Base-by-base conservation (phyloP, 1,140 invertebrate species). In the Oryzaephilus surinamensis region DNA sequence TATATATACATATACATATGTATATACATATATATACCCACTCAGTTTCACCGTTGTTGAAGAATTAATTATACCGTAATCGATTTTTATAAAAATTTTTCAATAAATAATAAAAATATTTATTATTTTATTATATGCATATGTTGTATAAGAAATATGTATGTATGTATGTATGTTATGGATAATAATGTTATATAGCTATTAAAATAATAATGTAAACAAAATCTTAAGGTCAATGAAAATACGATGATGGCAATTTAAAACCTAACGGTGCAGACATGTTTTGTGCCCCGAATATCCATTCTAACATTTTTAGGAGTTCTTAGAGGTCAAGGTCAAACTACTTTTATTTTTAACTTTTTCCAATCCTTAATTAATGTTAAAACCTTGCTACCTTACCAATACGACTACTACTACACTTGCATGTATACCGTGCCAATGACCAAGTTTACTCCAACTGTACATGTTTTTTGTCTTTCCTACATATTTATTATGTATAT, bases 271-370 rank as follows among this genome's bases (percentile, higher is more conserved):
- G 49, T 48, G 47, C 47, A 43, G 28, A 26, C 33, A 27, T 21
- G 17, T 20, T 33, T 17, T 38, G 42, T 38, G 36, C 41, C 41
- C 46, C 43, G 46, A 48, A 48, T 47, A 44, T 34, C 39, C 48
- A 48, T 51, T 44, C 42, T 44, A 44, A 38, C 45, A 47, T 51
- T 51, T 51, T 51, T 42, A 44, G 43, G 48, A 48, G 41, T 44
- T 41, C 49, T 48, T 51, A 37, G 46, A 41, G 49, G 49, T 51
- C 49, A 51, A 51, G 49, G 49, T 51, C 41, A 51, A 48, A 44
- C 44, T 48, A 51, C 49, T 51, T 51, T 51, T 51, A 51, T 48
- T 51, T 51, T 51, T 51, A 51, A 51, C 49, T 51, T 51, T 51
- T 51, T 46, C 48, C 33, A 43, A 43, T 43, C 33, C 29, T 33